phyloP scores from a whole-genome alignment of 2,113 vertebrate genomes.

The Larimichthys polyactis region DNA sequence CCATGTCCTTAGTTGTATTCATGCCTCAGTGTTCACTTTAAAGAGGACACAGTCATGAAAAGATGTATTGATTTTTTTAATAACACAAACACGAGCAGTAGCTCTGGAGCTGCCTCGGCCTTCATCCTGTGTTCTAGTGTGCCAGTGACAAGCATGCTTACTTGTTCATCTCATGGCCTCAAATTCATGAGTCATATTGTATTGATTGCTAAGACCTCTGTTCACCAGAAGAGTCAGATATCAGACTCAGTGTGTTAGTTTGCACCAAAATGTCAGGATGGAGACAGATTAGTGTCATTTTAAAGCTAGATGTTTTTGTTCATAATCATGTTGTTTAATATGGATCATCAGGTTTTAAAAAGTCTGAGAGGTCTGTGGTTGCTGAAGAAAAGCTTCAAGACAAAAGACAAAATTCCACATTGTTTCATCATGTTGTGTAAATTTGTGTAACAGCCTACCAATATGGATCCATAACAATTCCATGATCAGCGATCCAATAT shows the following conservation, averaged over 20 bases:
- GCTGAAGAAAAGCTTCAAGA: neutral
- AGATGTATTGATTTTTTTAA: neutral
- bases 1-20: neutral
- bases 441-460: no score
- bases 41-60: slow-evolving; percentile 9
- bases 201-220: neutral
- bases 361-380: neutral
- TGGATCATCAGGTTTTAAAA: neutral
- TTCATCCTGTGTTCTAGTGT: neutral
- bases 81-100: neutral
- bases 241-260: neutral
- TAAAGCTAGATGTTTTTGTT: neutral
- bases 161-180: neutral
- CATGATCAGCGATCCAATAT: no score
- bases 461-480: no score
- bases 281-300: neutral
- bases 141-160: neutral
- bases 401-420: neutral
- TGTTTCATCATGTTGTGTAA: neutral
- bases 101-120: neutral
- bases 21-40: slow-evolving; percentile 10
- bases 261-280: neutral
- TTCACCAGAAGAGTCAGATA: neutral
- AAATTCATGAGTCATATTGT: neutral
- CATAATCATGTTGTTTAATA: neutral